Evolutionary conservation across 2,888 invertebrate species (phyloP), one percentile per base, ranked within the genome.

Genomic region (Pyrrhia umbra): DNA sequence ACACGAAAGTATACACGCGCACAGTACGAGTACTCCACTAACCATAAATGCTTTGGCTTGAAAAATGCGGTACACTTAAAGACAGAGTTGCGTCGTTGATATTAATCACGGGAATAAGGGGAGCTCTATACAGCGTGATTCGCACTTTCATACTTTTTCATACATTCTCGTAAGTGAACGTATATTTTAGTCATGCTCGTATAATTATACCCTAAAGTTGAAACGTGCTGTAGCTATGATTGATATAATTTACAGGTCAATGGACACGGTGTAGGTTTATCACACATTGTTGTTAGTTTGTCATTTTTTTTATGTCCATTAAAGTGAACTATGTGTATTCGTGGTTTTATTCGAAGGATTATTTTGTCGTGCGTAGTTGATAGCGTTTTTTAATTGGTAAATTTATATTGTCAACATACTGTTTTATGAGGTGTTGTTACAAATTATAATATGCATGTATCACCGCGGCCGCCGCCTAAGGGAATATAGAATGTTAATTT

Each of bases 71-170:
- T 75, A 68, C 68, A 68, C 68, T 70, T 63, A 77, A 76, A 77
- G 68, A 69, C 73, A 73, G 69, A 75, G 57, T 72, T 68, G 75
- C 68, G 74, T 72, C 70, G 66, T 62, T 67, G 75, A 79, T 75
- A 82, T 82, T 82, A 81, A 82, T 80, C 83, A 81, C 61, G 62
- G 45, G 51, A 69, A 77, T 76, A 72, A 72, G 64, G 68, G 71
- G 57, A 69, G 52, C 58, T 66, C 65, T 65, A 59, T 64, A 65
- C 45, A 69, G 68, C 68, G 71, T 82, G 82, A 81, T 80, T 77
- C 68, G 81, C 81, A 80, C 71, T 78, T 81, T 79, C 59, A 43
- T 61, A 52, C 62, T 62, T 57, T 43, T 56, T 47, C n/a, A n/a
- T 34, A 34, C 34, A 34, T 34, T 34, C 30, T 21, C n/a, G 39